Percentiles rank a stretch among this genome's conserved stretches.
These are phyloP conservation scores for Chrysemys picta DNA, from an alignment of 2,113 vertebrate genomes.

Conservation along the genomic window DNA sequence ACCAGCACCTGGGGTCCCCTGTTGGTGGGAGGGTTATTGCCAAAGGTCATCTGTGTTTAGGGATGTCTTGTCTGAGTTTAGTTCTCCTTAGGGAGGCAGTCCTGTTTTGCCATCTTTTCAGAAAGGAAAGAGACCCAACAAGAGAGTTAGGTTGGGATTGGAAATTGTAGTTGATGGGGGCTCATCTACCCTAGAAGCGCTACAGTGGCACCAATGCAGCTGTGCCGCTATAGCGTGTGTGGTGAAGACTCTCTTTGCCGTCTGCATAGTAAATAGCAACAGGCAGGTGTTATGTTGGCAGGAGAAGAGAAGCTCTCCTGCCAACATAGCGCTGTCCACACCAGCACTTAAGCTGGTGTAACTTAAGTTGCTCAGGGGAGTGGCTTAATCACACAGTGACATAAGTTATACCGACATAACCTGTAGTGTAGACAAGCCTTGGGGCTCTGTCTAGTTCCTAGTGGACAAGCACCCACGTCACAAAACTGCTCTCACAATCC, in stretches of 20 bases:
- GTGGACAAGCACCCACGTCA: too few species aligned
- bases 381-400: background rate
- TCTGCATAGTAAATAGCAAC: background rate
- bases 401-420: background rate
- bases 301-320: too few species aligned
- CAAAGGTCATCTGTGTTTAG: too few species aligned
- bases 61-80: too few species aligned
- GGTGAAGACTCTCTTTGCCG: background rate
- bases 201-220: background rate
- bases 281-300: background rate
- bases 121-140: too few species aligned
- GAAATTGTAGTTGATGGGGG: background rate
- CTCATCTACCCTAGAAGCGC: background rate
- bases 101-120: too few species aligned
- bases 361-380: too few species aligned
- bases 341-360: too few species aligned
- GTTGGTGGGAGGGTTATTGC: too few species aligned
- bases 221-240: rapidly evolving
- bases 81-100: too few species aligned
- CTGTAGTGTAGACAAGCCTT: background rate
- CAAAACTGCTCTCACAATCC: background rate
- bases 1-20: too few species aligned
- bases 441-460: background rate
- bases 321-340: background rate
- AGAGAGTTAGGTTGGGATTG: too few species aligned